Evolutionary conservation across 2,888 invertebrate species (phyloP).

Genomic region (Ecdyonurus torrentis): DNA sequence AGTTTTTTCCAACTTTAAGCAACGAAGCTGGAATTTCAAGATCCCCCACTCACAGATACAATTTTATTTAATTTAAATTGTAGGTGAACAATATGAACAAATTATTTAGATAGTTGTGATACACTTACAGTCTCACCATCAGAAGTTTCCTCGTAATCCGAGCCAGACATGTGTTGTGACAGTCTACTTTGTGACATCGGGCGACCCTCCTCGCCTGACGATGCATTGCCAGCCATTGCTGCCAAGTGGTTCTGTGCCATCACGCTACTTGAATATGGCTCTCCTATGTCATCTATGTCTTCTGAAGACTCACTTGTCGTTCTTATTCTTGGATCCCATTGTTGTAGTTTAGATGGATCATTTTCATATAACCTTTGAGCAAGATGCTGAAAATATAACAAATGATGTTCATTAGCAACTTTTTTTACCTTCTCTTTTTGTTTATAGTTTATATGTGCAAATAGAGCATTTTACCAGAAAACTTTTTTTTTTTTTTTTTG

Average conservation of each 20-base stretch:
- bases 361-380: constrained; percentile 67
- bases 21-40: no score
- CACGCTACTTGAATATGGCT: neutral
- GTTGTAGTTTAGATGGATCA: constrained; percentile 59
- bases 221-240: neutral
- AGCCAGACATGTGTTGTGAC: neutral
- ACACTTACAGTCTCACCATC: constrained; percentile 14
- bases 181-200: neutral
- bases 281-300: neutral
- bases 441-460: no score
- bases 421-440: no score
- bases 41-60: neutral
- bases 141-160: constrained; percentile 13
- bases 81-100: no score
- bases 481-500: no score
- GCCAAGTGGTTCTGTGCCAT: neutral
- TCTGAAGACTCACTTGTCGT: constrained; percentile 9
- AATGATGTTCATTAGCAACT: no score
- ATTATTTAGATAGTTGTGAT: neutral
- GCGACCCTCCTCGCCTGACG: constrained; percentile 1
- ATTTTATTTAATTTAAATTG: neutral
- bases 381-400: constrained; percentile 37
- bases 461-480: no score
- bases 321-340: constrained; percentile 29
- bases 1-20: no score